These are phyloP conservation scores for Saturnia japonica DNA, from an alignment of 2,888 invertebrate genomes.

Conservation along the genomic window DNA sequence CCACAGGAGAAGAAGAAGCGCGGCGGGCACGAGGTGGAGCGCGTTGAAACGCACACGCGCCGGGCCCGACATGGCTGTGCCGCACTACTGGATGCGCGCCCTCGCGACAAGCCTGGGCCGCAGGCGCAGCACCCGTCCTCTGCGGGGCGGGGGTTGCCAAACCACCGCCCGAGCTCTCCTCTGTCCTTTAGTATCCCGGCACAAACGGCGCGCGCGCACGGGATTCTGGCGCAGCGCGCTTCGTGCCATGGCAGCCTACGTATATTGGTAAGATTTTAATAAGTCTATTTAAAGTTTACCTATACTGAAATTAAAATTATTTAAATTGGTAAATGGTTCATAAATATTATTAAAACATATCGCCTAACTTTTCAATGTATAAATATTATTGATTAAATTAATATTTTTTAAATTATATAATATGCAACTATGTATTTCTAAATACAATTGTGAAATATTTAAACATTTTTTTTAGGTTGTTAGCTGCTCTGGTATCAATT, in stretches of 20 bases:
- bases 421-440: not conserved
- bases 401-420: not conserved
- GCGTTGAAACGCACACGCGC: slow-evolving; percentile 72
- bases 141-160: slow-evolving; percentile 64
- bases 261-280: slow-evolving; percentile 67
- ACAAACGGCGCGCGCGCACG: slow-evolving; percentile 80
- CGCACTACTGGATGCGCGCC: slow-evolving; percentile 76
- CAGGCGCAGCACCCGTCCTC: slow-evolving; percentile 46
- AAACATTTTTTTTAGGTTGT: slow-evolving; percentile 58
- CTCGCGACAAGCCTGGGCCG: slow-evolving; percentile 48
- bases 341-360: not conserved
- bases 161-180: slow-evolving; percentile 65
- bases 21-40: slow-evolving; percentile 63
- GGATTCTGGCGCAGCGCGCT: slow-evolving; percentile 77
- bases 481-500: slow-evolving; percentile 65
- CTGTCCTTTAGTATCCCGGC: slow-evolving; percentile 79
- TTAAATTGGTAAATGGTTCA: slow-evolving; percentile 3
- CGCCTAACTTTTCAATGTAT: not conserved
- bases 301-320: not conserved
- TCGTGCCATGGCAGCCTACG: slow-evolving; percentile 78
- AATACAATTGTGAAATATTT: slow-evolving; percentile 11
- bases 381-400: not conserved
- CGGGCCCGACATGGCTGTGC: slow-evolving; percentile 80
- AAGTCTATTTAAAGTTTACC: slow-evolving; percentile 9
- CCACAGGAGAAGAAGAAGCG: slow-evolving; percentile 60